Base-by-base conservation (phyloP, 2,888 invertebrate genomes). In the Philereme transversata region DNA sequence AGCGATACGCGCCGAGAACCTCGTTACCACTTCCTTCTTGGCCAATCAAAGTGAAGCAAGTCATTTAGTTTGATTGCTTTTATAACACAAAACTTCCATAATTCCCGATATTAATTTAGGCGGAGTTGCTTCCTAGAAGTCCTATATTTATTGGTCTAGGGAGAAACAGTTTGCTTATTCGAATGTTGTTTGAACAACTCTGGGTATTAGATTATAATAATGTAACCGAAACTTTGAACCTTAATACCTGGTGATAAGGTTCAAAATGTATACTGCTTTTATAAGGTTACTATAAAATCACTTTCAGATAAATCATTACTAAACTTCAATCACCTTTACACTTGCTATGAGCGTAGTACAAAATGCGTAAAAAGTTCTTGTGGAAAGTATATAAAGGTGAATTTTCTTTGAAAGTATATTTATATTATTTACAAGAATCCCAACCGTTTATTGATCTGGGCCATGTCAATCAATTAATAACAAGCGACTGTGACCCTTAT, bases 401-500 rank as follows among this genome's bases (percentile, higher is more conserved):
- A 22, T 22, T 22, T 22, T 22, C 22, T 22, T 22, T 22, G 22
- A 22, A 22, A 22, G 22, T 3, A 22, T 22, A 22, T n/a, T n/a
- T n/a, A n/a, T 22, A 22, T 22, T 22, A 22, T 22, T 22, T 22
- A 22, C 22, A 11, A 38, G 44, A 38, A 10, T 11, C 11, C 9
- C 5, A 11, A 11, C 8, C 35, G 36, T 33, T 55, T 40, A 50
- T 55, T 38, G 8, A 36, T 10, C 38, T 9, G 38, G 43, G 44
- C 34, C 41, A 46, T 41, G 57, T 62, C 57, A 62, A 57, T 62
- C 57, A 62, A 57, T 62, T 53, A 57, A 48, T 51, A 47, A 57
- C 74, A 76, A 75, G 73, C 69, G 73, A 51, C 76, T 75, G 75
- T 71, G 78, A 83, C 84, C 84, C 84, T 80, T 84, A 81, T 84